A percentile compares a stretch with the other conserved stretches of the same genome.
These are phyloP conservation scores for Globodera rostochiensis DNA, from an alignment of 1,140 invertebrate species.

Conservation along the genomic window DNA sequence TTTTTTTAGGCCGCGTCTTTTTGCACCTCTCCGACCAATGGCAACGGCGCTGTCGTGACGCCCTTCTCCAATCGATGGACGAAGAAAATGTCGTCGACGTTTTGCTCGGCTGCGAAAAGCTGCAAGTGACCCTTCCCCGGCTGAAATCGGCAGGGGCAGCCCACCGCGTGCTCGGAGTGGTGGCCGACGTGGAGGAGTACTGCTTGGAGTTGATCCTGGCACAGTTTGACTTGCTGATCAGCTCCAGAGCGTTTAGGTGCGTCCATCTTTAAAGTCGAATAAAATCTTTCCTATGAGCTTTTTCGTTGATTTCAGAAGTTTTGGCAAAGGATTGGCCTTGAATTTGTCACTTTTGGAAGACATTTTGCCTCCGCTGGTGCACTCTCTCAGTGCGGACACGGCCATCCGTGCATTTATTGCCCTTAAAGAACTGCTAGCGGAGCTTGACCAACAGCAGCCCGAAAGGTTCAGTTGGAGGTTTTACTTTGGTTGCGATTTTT, in stretches of 20 bases:
- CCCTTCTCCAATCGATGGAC: constrained; percentile 47
- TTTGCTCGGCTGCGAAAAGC: constrained; percentile 58
- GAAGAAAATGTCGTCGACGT: constrained; percentile 61
- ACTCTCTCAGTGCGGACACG: constrained; percentile 52
- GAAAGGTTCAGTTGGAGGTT: background rate
- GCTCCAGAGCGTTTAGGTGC: constrained; percentile 50
- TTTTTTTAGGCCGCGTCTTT: constrained; percentile 48
- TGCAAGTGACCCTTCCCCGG: constrained; percentile 55
- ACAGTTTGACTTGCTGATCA: constrained; percentile 55
- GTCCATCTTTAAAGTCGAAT: background rate
- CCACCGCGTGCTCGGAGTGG: constrained; percentile 46
- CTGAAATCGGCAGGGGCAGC: constrained; percentile 48
- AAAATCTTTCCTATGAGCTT: background rate
- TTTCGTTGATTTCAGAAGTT: constrained; percentile 35
- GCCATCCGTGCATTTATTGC: constrained; percentile 60
- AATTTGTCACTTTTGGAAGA: constrained; percentile 60
- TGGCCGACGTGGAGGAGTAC: constrained; percentile 57
- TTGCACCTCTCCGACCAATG: constrained; percentile 56
- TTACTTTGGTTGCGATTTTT: background rate
- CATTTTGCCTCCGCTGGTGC: constrained; percentile 57
- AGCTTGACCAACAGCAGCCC: constrained; percentile 35
- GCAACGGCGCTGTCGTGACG: constrained; percentile 59
- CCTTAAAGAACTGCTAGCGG: constrained; percentile 48
- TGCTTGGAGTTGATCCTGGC: constrained; percentile 56
- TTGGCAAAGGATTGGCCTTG: constrained; percentile 55